Conservation (phyloP, 2,888 invertebrate genomes). For the Xanthorhoe designata region DNA sequence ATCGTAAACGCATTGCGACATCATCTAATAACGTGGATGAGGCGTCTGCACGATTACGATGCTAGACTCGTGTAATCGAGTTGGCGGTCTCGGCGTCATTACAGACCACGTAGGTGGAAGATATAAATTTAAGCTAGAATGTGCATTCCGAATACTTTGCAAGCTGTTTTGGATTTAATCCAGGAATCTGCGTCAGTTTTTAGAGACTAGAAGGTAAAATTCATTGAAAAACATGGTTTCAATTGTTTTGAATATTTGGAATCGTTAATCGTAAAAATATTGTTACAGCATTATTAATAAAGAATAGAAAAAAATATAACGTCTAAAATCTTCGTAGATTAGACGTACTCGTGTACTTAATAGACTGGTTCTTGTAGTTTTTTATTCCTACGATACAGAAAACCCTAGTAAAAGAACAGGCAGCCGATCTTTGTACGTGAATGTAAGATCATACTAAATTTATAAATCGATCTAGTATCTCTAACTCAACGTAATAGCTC, state of each 20-base stretch:
- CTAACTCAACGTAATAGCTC: slow-evolving; percentile 44
- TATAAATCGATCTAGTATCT: too few relatives aligned
- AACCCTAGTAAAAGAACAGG: too few relatives aligned
- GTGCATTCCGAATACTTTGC: background rate
- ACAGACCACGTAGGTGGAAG: slow-evolving; percentile 62
- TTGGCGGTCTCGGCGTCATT: slow-evolving; percentile 76
- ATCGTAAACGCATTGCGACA: slow-evolving; percentile 51
- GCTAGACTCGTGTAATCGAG: slow-evolving; percentile 81
- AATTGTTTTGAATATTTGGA: background rate
- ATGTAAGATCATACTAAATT: too few relatives aligned
- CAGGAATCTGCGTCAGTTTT: background rate
- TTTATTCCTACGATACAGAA: too few relatives aligned
- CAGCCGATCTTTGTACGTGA: too few relatives aligned
- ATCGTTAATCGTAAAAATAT: too few relatives aligned
- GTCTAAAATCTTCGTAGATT: too few relatives aligned
- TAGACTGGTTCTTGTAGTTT: too few relatives aligned
- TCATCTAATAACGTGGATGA: slow-evolving; percentile 73
- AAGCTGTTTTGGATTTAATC: background rate
- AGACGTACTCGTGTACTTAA: too few relatives aligned
- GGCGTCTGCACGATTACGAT: slow-evolving; percentile 74
- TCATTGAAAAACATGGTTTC: background rate
- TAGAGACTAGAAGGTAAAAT: background rate
- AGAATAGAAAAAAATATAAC: too few relatives aligned
- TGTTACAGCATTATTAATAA: too few relatives aligned
- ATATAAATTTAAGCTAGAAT: slow-evolving; percentile 49